Evolutionary conservation across 2,113 vertebrate genomes (phyloP), one percentile per base, ranked within the genome.

Genomic region (Bubo blakistoni): DNA sequence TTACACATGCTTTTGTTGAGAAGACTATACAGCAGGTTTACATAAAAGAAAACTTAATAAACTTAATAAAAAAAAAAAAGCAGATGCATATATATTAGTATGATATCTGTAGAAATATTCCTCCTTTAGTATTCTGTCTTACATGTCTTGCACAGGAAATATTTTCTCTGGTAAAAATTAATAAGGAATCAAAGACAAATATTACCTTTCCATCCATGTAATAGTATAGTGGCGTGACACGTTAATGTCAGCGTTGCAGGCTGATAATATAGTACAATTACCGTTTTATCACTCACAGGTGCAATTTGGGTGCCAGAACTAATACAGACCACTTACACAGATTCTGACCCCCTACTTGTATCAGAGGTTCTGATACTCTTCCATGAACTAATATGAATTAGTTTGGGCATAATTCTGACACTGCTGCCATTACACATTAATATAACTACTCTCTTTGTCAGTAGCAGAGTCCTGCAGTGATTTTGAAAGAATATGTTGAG

Each of bases 101-200:
- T 62, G 9, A 13, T 58, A 74, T 70, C 70, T 89, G 49, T 67
- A 57, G 52, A 94, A 73, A 92, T 89, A 49, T 81, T 70, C 32
- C 59, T 93, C 3, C 46, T 55, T 55, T 83, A 66, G 42, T 73
- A 74, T 61, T 81, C 55, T 89, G 24, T 73, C 40, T 42, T 71
- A 86, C 30, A 7, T 67, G 27, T 94, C 78, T 95, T 88, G 66
- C 62, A 71, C 16, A 95, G 80, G 59, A 92, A 88, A 73, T 4
- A 88, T 77, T 87, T 76, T 92, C 38, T 72, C 30, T 90, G 42
- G 27, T 52, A 95, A 91, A 96, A 93, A 87, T 91, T 86, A 79
- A 63, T 86, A 92, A 95, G 51, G 96, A 94, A 79, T 72, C 26
- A 95, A 94, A 71, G 52, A 54, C 61, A 91, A 87, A 65, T 77